Evolutionary conservation across 2,888 invertebrate species (phyloP).

Genomic region (Cerastis leucographa): DNA sequence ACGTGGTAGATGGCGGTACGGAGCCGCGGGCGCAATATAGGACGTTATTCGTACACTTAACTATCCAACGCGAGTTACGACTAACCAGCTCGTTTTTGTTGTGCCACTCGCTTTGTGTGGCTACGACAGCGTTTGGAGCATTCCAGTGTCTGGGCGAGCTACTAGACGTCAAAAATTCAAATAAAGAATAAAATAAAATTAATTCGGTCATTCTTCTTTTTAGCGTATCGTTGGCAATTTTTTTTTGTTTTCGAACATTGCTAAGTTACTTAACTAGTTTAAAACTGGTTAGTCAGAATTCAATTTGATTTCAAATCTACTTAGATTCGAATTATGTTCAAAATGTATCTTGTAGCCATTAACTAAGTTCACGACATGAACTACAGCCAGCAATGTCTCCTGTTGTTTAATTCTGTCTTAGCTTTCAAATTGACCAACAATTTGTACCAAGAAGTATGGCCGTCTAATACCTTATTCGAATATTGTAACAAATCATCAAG

Average conservation of each 20-base stretch:
- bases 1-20: slow-evolving; percentile 81
- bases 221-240: not conserved
- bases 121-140: slow-evolving; percentile 61
- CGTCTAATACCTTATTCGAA: slow-evolving; percentile 9
- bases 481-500: slow-evolving; percentile 49
- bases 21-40: slow-evolving; percentile 82
- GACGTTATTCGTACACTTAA: slow-evolving; percentile 83
- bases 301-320: slow-evolving; percentile 5
- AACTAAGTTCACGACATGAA: slow-evolving; percentile 11
- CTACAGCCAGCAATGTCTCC: slow-evolving; percentile 1
- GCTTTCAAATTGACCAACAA: slow-evolving; percentile 34
- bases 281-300: not conserved
- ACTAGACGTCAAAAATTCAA: slow-evolving; percentile 37
- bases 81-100: slow-evolving; percentile 74
- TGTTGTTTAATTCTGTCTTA: slow-evolving; percentile 2
- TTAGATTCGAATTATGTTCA: slow-evolving; percentile 7
- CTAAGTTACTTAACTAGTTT: not conserved
- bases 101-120: slow-evolving; percentile 66
- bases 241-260: not conserved
- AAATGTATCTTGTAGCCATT: slow-evolving; percentile 7
- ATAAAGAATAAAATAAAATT: slow-evolving; percentile 22
- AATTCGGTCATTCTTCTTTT: not conserved
- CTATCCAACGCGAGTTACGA: slow-evolving; percentile 83
- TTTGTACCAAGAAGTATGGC: slow-evolving; percentile 18
- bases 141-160: slow-evolving; percentile 61